Conservation (phyloP, 2,888 invertebrate genomes). For the Altica lythri region DNA sequence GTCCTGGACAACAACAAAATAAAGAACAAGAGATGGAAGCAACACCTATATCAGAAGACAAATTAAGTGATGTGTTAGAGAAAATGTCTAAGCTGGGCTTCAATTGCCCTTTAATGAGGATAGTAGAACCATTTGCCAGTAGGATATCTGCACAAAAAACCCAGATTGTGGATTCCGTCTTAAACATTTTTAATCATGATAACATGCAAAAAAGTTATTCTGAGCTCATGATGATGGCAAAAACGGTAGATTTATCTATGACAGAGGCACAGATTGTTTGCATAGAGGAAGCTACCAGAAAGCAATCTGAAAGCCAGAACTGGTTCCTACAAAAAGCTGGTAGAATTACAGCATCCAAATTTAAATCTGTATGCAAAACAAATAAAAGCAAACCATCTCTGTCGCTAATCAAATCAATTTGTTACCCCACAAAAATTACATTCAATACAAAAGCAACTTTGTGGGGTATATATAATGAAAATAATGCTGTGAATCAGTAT, state of each 20-base stretch:
- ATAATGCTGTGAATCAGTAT: no score
- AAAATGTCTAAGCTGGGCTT: background rate
- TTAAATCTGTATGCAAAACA: no score
- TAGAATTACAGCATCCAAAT: no score
- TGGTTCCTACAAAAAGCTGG: no score
- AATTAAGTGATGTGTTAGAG: background rate
- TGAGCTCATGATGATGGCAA: no score
- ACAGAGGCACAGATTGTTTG: no score
- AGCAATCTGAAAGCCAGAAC: constrained; percentile 10
- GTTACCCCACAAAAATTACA: constrained; percentile 18
- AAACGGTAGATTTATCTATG: no score
- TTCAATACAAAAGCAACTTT: constrained; percentile 7
- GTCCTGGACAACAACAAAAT: background rate
- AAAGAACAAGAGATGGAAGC: no score
- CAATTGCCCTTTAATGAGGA: constrained; percentile 1
- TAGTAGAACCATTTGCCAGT: constrained; percentile 7
- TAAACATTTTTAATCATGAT: background rate
- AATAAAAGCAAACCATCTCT: constrained; percentile 16
- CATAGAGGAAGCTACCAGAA: background rate
- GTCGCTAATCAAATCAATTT: constrained; percentile 21
- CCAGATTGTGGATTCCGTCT: background rate
- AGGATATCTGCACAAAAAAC: background rate
- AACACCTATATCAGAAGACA: no score
- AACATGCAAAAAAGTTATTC: no score
- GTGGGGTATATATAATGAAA: background rate